phyloP scores from a whole-genome alignment of 1,140 invertebrate species.

The Lordiphosa collinella region DNA sequence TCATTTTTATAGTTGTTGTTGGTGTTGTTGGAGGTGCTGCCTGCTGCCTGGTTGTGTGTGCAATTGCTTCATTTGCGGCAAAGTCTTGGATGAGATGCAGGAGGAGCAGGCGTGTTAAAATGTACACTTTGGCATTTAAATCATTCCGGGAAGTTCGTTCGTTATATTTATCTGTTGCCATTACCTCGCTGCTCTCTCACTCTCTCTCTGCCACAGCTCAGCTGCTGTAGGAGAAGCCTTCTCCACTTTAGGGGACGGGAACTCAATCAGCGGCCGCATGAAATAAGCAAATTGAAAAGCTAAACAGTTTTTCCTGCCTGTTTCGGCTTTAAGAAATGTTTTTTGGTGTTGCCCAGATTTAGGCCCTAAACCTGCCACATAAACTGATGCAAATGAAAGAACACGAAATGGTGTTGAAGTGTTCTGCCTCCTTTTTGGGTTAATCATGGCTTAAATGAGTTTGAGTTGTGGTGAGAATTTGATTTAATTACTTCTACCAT shows the following conservation, averaged over 20 bases:
- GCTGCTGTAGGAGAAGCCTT: conserved; percentile 1
- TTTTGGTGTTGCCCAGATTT: conserved; percentile 8
- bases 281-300: conserved; percentile 64
- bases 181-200: conserved; percentile 15
- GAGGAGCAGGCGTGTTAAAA: conserved; percentile 65
- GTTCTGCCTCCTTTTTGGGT: neutral
- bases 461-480: conserved; percentile 9
- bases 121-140: conserved; percentile 76
- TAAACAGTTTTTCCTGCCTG: conserved; percentile 34
- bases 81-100: conserved; percentile 36
- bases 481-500: conserved; percentile 4
- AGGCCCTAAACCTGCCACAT: conserved; percentile 31
- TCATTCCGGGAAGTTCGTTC: conserved; percentile 67
- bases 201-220: neutral
- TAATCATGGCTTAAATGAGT: conserved; percentile 7
- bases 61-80: conserved; percentile 75
- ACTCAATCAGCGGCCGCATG: conserved; percentile 43
- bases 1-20: conserved; percentile 44
- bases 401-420: neutral
- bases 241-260: conserved; percentile 22
- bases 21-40: conserved; percentile 38
- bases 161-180: conserved; percentile 73
- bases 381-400: conserved; percentile 19
- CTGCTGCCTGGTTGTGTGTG: conserved; percentile 55
- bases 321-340: neutral